These are phyloP conservation scores for Theocolax elegans DNA, from an alignment of 1,140 invertebrate species.

Conservation along the genomic window DNA sequence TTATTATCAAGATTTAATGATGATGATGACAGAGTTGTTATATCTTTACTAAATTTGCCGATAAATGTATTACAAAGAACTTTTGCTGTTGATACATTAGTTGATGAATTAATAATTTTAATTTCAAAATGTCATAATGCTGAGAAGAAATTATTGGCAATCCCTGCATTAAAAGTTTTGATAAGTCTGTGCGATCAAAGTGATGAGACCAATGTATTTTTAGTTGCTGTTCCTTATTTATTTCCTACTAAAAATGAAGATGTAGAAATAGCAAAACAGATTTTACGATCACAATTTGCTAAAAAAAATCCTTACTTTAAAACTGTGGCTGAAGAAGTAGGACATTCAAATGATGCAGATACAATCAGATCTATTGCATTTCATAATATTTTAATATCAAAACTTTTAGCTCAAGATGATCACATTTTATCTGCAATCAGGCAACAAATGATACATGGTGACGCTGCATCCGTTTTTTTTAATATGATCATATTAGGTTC, in stretches of 20 bases:
- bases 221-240: slow-evolving; percentile 71
- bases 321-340: slow-evolving; percentile 56
- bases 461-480: slow-evolving; percentile 60
- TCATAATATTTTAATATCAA: slow-evolving; percentile 57
- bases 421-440: slow-evolving; percentile 57
- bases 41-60: slow-evolving; percentile 53
- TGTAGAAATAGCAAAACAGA: slow-evolving; percentile 63
- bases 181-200: slow-evolving; percentile 54
- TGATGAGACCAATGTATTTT: slow-evolving; percentile 58
- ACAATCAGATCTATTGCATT: slow-evolving; percentile 56
- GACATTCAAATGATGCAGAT: slow-evolving; percentile 54
- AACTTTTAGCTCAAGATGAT: slow-evolving; percentile 53
- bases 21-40: slow-evolving; percentile 54
- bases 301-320: slow-evolving; percentile 61
- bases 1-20: slow-evolving; percentile 58
- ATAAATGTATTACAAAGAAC: slow-evolving; percentile 50
- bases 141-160: slow-evolving; percentile 48
- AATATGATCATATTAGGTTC: slow-evolving; percentile 62
- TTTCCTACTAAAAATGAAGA: slow-evolving; percentile 69
- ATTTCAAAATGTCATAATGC: slow-evolving; percentile 55
- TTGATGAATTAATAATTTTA: slow-evolving; percentile 56
- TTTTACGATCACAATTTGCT: slow-evolving; percentile 67
- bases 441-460: slow-evolving; percentile 48
- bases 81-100: slow-evolving; percentile 50
- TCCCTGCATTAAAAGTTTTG: slow-evolving; percentile 58